These are phyloP conservation scores for Formicarius rufipectus DNA, from an alignment of 2,113 vertebrate species.

Conservation along the genomic window DNA sequence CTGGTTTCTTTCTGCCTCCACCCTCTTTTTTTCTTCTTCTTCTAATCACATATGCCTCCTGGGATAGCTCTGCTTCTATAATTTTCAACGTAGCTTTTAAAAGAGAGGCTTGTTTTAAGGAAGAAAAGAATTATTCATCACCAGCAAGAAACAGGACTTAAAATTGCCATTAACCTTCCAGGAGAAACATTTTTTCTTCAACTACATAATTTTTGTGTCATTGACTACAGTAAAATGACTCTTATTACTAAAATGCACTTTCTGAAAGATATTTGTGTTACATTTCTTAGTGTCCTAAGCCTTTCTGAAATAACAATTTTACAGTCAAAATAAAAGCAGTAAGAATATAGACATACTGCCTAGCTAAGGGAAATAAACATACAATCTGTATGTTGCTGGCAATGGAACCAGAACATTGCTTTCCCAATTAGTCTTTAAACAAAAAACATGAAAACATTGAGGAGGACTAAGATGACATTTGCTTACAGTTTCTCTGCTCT, in stretches of 20 bases:
- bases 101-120: not conserved
- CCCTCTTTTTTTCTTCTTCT: not conserved
- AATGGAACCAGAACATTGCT: not conserved
- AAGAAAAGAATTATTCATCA: not conserved
- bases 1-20: not conserved
- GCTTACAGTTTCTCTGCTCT: not conserved
- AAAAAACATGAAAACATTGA: not conserved
- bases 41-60: not conserved
- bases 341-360: not conserved
- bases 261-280: not conserved
- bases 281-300: not conserved
- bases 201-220: not conserved
- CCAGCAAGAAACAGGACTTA: not conserved
- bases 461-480: not conserved
- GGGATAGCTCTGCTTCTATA: not conserved
- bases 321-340: not conserved
- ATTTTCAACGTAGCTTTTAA: not conserved
- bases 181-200: not conserved
- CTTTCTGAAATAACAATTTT: not conserved
- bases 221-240: not conserved
- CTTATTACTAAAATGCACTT: not conserved
- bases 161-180: not conserved
- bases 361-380: not conserved
- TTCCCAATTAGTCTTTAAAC: not conserved
- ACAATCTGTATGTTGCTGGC: not conserved